These are phyloP conservation scores for Dryadula phaetusa DNA, from an alignment of 2,888 invertebrate genomes.

Conservation along the genomic window DNA sequence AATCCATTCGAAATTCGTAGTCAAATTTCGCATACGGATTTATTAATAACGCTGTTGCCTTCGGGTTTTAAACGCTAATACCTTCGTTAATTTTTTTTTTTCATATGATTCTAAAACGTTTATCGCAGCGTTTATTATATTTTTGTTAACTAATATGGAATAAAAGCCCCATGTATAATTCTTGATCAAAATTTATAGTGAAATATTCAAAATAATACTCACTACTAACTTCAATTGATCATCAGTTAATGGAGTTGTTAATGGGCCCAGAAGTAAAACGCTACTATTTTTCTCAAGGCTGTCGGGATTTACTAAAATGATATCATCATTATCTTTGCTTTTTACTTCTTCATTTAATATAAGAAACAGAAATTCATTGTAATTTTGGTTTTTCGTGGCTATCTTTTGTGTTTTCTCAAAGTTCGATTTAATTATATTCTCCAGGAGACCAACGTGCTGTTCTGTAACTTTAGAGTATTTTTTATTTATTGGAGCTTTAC, in stretches of 20 bases:
- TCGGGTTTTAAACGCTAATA: no score
- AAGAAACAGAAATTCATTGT: conserved; percentile 70
- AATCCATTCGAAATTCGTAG: no score
- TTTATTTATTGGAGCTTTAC: conserved; percentile 56
- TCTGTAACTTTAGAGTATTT: conserved; percentile 1
- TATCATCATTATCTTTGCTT: conserved; percentile 63
- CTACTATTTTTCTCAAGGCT: conserved; percentile 72
- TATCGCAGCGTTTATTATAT: background rate
- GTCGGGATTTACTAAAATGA: conserved; percentile 73
- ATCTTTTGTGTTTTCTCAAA: conserved; percentile 18
- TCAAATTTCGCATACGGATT: no score
- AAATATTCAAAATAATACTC: conserved; percentile 49
- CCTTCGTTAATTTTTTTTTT: no score
- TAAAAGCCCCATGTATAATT: background rate
- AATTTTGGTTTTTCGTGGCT: conserved; percentile 34
- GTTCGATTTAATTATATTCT: conserved; percentile 36
- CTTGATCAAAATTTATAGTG: background rate
- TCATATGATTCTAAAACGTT: no score
- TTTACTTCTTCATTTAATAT: conserved; percentile 75
- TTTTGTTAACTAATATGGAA: background rate
- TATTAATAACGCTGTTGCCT: no score
- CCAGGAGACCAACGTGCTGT: background rate
- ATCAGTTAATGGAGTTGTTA: conserved; percentile 65
- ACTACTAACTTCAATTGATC: conserved; percentile 69
- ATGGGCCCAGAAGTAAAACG: conserved; percentile 73